Percentiles rank a stretch among this genome's conserved stretches.
These are phyloP conservation scores for Axis porcinus DNA, from an alignment of 2,113 vertebrate species.

Conservation along the genomic window DNA sequence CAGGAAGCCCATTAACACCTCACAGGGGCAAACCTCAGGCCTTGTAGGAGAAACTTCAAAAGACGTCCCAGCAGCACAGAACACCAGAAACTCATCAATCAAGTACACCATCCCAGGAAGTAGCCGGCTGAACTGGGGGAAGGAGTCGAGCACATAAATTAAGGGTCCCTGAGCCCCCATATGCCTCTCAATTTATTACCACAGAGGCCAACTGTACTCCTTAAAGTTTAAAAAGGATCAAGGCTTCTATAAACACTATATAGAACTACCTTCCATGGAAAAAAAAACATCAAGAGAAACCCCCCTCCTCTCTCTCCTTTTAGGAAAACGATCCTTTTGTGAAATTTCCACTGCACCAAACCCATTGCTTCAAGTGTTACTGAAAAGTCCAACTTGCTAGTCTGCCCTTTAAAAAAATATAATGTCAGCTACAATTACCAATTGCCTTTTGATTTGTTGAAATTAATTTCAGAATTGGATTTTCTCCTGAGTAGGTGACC, in stretches of 20 bases:
- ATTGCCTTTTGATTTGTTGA: neutral
- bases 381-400: conserved; percentile 14
- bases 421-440: neutral
- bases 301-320: too few relatives aligned
- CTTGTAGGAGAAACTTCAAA: conserved; percentile 65
- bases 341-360: conserved; percentile 7
- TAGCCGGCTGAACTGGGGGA: neutral
- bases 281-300: neutral
- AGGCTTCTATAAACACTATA: conserved; percentile 56
- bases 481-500: neutral
- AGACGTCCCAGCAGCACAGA: conserved; percentile 7
- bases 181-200: conserved; percentile 44
- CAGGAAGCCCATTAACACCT: conserved; percentile 61
- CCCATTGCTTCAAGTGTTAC: neutral
- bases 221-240: conserved; percentile 65
- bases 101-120: conserved; percentile 47
- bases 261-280: neutral
- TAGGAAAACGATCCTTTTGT: conserved; percentile 25
- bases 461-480: conserved; percentile 31
- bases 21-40: conserved; percentile 43
- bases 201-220: conserved; percentile 10
- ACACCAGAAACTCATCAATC: conserved; percentile 24
- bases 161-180: conserved; percentile 37
- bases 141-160: conserved; percentile 36
- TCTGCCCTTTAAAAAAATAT: neutral